Evolutionary conservation across 2,888 invertebrate species (phyloP).

Genomic region (Podotricha telesiphe): DNA sequence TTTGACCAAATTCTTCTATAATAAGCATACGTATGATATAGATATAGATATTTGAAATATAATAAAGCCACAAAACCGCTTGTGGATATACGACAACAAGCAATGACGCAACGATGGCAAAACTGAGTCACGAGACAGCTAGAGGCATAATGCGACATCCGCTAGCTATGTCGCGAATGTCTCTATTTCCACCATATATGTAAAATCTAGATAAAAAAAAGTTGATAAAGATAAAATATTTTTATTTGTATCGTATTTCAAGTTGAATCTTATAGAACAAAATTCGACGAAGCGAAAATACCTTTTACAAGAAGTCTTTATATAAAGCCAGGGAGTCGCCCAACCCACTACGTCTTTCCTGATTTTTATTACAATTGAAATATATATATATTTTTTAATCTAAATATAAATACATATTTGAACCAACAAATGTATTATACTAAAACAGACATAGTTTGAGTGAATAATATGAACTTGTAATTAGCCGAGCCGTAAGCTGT

Average conservation of each 20-base stretch:
- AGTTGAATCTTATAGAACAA: background rate
- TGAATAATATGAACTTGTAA: background rate
- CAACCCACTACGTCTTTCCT: no score
- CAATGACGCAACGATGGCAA: slow-evolving; percentile 46
- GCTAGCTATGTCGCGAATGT: slow-evolving; percentile 27
- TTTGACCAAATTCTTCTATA: no score
- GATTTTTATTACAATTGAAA: no score
- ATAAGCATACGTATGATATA: no score
- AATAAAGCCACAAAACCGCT: background rate
- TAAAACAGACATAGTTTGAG: background rate
- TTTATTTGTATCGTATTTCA: background rate
- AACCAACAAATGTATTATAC: no score
- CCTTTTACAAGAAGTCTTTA: no score
- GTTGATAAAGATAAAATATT: background rate
- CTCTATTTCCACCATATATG: slow-evolving; percentile 25
- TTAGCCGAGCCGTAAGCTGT: background rate
- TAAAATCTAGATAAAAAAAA: background rate
- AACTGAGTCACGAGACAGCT: slow-evolving; percentile 41
- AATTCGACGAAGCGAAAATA: background rate
- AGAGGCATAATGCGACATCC: slow-evolving; percentile 36
- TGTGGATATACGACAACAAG: slow-evolving; percentile 38
- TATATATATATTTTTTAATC: no score
- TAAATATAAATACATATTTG: no score
- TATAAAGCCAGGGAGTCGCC: no score
- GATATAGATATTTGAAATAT: no score